These are phyloP conservation scores for Anhinga rufa DNA, from an alignment of 2,113 vertebrate genomes.

Conservation along the genomic window DNA sequence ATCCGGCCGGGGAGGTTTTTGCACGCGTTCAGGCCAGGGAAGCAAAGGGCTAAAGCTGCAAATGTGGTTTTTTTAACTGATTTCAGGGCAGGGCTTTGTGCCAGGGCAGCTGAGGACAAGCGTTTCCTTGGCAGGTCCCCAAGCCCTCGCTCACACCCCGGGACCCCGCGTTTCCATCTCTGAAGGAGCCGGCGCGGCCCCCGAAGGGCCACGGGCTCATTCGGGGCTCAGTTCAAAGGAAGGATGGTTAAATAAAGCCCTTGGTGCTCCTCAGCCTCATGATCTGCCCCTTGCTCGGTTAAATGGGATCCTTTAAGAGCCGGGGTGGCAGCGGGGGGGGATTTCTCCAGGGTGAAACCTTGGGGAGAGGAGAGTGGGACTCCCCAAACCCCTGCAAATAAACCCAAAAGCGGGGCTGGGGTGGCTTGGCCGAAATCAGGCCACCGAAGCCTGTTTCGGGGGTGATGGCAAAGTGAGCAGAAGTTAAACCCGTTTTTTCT, in stretches of 20 bases:
- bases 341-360: neutral
- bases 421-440: too few relatives aligned
- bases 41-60: neutral
- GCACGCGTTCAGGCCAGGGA: rapidly evolving
- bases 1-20: neutral
- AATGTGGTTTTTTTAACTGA: neutral
- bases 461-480: rapidly evolving
- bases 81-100: neutral
- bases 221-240: neutral
- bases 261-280: rapidly evolving
- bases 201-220: rapidly evolving
- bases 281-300: too few relatives aligned
- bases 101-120: neutral
- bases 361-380: rapidly evolving
- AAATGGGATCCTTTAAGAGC: neutral
- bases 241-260: neutral
- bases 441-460: rapidly evolving
- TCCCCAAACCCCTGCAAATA: too few relatives aligned
- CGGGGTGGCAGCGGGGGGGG: too few relatives aligned
- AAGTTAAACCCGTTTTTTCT: neutral
- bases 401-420: rapidly evolving
- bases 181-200: too few relatives aligned
- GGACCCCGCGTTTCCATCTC: rapidly evolving
- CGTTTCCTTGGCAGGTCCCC: neutral
- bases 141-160: rapidly evolving